These are phyloP conservation scores for Choreutis nemorana DNA, from an alignment of 2,888 invertebrate genomes.

Conservation along the genomic window DNA sequence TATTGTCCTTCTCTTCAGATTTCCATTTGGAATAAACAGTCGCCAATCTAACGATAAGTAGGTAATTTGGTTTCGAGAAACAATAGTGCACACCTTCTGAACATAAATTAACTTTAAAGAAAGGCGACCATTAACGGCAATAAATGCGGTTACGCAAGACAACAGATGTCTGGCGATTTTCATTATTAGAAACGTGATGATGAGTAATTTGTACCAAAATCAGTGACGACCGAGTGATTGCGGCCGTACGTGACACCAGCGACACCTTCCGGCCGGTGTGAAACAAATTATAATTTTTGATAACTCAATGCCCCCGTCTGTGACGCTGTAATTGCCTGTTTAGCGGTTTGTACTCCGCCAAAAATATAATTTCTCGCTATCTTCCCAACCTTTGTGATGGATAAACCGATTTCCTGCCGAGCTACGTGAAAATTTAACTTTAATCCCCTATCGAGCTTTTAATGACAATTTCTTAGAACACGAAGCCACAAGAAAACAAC, in stretches of 20 bases:
- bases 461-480: constrained; percentile 57
- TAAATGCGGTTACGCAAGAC: constrained; percentile 59
- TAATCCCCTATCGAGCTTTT: constrained; percentile 61
- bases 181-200: constrained; percentile 64
- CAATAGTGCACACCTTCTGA: constrained; percentile 18
- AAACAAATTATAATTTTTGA: constrained; percentile 56
- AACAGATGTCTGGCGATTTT: constrained; percentile 43
- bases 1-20: too few species aligned
- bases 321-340: constrained; percentile 60
- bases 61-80: constrained; percentile 13
- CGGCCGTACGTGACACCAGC: constrained; percentile 39
- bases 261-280: constrained; percentile 62
- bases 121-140: constrained; percentile 48
- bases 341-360: constrained; percentile 56
- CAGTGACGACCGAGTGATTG: constrained; percentile 22
- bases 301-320: constrained; percentile 57
- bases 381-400: constrained; percentile 59
- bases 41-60: neutral
- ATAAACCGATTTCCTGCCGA: constrained; percentile 58
- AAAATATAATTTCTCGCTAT: constrained; percentile 61
- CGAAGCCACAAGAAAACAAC: constrained; percentile 54
- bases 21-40: too few species aligned
- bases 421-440: constrained; percentile 61
- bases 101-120: constrained; percentile 43
- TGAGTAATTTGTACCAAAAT: constrained; percentile 39